Conservation (phyloP, 1,140 invertebrate species). For the Aphaenogaster floridana region DNA sequence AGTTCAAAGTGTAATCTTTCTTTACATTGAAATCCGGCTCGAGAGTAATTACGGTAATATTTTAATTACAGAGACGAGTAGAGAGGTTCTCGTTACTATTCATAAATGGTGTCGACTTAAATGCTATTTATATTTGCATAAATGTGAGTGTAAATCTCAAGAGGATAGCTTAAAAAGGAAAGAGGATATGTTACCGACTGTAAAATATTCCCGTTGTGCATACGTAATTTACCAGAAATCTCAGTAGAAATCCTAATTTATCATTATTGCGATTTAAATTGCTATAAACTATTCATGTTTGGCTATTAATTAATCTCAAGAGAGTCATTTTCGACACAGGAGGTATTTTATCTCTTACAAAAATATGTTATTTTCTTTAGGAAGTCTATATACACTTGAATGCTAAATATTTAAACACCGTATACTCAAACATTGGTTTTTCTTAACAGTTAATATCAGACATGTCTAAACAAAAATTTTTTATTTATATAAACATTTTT, state of each 20-base stretch:
- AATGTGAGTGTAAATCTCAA: conserved; percentile 43
- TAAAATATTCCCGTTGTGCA: conserved; percentile 25
- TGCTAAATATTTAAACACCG: background rate
- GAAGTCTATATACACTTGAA: background rate
- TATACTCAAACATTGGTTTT: background rate
- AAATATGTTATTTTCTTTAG: background rate
- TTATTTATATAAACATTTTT: background rate
- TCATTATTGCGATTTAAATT: conserved; percentile 17
- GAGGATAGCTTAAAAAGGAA: background rate
- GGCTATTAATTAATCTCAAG: conserved; percentile 23
- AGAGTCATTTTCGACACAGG: background rate
- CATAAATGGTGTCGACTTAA: conserved; percentile 31
- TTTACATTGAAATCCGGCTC: background rate
- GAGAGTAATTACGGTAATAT: conserved; percentile 47
- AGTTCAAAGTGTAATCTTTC: conserved; percentile 36
- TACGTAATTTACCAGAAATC: background rate
- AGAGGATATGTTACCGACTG: background rate
- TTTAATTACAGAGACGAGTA: conserved; percentile 38
- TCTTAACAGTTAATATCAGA: background rate
- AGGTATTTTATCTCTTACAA: background rate
- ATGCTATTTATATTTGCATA: conserved; percentile 48
- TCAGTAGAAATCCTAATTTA: background rate
- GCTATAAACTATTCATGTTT: background rate
- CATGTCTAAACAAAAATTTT: background rate
- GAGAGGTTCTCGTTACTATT: conserved; percentile 37